Percentiles rank a stretch among this genome's conserved stretches.
Evolutionary conservation across 2,888 invertebrate genomes (phyloP).

Genomic region (Hyalella azteca): DNA sequence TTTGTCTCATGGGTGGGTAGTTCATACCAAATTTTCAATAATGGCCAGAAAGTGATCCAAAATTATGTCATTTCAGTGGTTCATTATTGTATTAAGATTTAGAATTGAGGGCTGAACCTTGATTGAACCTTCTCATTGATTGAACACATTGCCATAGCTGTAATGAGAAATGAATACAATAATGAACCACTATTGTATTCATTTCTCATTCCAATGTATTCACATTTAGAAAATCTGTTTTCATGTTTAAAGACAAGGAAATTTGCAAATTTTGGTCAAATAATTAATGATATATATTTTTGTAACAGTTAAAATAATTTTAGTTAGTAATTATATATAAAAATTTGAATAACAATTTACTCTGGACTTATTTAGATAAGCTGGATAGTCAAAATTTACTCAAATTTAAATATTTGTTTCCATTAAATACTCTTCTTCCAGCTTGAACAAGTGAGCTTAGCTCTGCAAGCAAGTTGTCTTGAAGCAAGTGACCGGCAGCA

Average conservation of each 20-base stretch:
- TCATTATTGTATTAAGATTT: no score
- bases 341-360: not conserved
- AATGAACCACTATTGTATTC: not conserved
- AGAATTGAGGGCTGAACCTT: no score
- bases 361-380: not conserved
- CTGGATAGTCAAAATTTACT: not conserved
- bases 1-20: no score
- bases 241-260: no score
- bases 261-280: not conserved
- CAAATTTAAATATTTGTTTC: not conserved
- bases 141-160: not conserved
- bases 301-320: not conserved
- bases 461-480: slow-evolving; percentile 40
- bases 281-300: not conserved
- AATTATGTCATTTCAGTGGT: no score
- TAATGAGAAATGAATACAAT: not conserved
- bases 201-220: not conserved
- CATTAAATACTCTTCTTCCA: not conserved
- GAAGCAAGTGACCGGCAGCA: slow-evolving; percentile 45
- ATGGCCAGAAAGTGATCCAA: no score
- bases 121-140: no score
- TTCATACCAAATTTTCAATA: no score
- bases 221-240: not conserved
- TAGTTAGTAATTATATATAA: not conserved
- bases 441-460: slow-evolving; percentile 37